Conservation (phyloP, 2,113 vertebrate species). For the Vicugna pacos region DNA sequence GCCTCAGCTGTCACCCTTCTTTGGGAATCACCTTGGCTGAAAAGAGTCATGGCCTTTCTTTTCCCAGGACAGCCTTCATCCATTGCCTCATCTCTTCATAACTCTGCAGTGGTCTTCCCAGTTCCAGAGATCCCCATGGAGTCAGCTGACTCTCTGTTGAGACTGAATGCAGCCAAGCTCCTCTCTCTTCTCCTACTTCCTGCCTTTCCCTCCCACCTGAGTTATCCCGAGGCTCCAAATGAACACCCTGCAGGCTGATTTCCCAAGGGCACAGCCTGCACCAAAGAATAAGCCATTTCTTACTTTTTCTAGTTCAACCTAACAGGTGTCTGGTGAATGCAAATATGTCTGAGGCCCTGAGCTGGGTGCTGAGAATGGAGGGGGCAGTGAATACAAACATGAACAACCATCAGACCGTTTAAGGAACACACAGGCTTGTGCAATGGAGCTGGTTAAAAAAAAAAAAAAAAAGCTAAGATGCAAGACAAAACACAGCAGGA, state of each 20-base stretch:
- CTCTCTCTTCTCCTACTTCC: background rate
- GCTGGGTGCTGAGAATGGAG: background rate
- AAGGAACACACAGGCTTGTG: background rate
- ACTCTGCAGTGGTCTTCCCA: background rate
- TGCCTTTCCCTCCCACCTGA: background rate
- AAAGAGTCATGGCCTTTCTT: background rate
- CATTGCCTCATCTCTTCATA: background rate
- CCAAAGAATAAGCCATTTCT: background rate
- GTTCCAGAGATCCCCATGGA: background rate
- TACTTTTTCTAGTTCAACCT: background rate
- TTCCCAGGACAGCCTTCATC: background rate
- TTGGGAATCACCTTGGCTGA: background rate
- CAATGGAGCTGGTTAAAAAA: background rate
- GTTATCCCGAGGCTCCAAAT: background rate
- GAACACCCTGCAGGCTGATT: background rate
- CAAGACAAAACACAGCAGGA: background rate
- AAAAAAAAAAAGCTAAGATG: background rate
- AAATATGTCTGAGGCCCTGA: background rate
- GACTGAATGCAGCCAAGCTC: no score
- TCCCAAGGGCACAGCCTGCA: background rate
- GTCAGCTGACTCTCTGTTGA: background rate
- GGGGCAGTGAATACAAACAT: rapidly evolving
- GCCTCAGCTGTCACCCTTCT: background rate
- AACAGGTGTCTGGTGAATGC: background rate
- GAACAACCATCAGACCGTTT: background rate